Evolutionary conservation across 2,113 vertebrate species (phyloP).

Genomic region (Raja brachyura): DNA sequence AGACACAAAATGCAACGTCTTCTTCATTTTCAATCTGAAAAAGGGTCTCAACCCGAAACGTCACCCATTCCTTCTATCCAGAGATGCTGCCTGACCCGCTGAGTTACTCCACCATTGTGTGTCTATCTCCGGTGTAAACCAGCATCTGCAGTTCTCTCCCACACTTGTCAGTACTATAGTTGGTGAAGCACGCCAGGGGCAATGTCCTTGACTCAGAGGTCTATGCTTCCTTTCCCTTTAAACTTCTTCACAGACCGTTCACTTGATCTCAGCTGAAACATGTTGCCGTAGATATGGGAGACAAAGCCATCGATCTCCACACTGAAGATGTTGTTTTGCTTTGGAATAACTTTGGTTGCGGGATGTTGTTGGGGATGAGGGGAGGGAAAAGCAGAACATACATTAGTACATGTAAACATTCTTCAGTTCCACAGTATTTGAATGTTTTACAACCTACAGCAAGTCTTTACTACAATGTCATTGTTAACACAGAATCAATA

Average conservation of each 20-base stretch:
- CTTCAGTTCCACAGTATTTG: background rate
- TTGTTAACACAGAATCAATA: background rate
- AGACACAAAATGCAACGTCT: no score
- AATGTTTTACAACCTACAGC: background rate
- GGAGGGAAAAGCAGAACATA: background rate
- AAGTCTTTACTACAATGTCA: background rate
- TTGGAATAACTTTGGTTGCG: conserved; percentile 75
- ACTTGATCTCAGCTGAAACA: conserved; percentile 80
- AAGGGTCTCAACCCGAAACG: no score
- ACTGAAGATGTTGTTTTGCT: conserved; percentile 78
- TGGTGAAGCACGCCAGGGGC: background rate
- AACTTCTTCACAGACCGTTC: conserved; percentile 90
- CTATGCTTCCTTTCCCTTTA: conserved; percentile 78
- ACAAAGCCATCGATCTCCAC: conserved; percentile 79
- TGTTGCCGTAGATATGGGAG: conserved; percentile 87
- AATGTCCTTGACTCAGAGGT: conserved; percentile 62
- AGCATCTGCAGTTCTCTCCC: no score
- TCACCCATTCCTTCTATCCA: no score
- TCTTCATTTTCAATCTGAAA: no score
- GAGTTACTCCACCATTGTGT: no score
- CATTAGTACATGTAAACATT: background rate
- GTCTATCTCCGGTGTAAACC: no score
- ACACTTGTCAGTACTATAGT: background rate
- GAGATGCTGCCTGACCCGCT: no score
- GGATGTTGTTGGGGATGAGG: background rate